Percentiles rank a stretch among this genome's conserved stretches.
phyloP scores from a whole-genome alignment of 2,113 vertebrate species.

The Catharus minimus region DNA sequence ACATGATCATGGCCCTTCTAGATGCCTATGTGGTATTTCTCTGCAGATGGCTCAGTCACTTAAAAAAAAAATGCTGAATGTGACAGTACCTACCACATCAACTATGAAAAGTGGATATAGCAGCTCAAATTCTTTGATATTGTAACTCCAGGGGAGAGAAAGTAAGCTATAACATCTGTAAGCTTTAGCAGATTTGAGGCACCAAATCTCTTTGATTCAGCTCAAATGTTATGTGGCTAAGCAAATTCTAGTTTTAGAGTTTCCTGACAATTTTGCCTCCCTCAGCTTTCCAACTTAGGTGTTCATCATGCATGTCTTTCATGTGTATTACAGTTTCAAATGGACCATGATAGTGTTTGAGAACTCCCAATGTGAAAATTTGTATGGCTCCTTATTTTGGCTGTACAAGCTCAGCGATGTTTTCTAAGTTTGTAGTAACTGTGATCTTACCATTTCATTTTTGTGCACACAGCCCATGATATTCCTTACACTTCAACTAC shows the following conservation, averaged over 20 bases:
- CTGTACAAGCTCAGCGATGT: background rate
- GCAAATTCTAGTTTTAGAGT: background rate
- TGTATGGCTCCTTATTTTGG: background rate
- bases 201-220: background rate
- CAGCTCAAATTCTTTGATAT: background rate
- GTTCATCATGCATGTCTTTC: background rate
- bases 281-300: background rate
- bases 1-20: background rate
- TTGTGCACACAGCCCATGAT: background rate
- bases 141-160: background rate
- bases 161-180: background rate
- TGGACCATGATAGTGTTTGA: background rate
- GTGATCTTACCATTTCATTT: background rate
- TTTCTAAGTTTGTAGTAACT: background rate
- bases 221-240: background rate
- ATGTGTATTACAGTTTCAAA: background rate
- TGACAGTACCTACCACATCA: background rate
- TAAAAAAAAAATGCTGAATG: background rate
- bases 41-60: background rate
- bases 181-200: background rate
- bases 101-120: background rate
- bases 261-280: background rate
- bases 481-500: background rate
- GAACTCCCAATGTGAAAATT: background rate
- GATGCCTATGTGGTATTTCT: background rate